Base-by-base conservation (phyloP, 2,888 invertebrate genomes). In the Abrostola triplasia region DNA sequence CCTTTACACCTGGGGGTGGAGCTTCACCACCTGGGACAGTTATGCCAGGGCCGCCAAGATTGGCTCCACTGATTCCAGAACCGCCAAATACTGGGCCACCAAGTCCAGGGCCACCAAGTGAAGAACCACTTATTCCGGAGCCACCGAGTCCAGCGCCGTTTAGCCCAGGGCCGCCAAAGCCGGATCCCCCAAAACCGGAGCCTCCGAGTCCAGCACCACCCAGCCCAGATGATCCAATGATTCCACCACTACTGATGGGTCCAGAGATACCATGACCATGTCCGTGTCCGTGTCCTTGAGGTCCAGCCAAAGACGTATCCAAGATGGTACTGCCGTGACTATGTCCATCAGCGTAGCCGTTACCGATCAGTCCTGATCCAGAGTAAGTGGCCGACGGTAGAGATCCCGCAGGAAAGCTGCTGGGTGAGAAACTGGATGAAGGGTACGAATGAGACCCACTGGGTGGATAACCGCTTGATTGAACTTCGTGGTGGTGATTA, bases 361-460 rank as follows among this genome's bases (percentile, higher is more conserved):
- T 74, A 42, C 71, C 59, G 57, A 60, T 55, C 7, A 79, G 62
- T 50, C 84, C 83, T 40, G 79, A 70, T 67, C 90, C 89, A n/a
- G 90, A 88, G 70, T 81, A 93, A 0, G 88, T 82, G 0, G 93
- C 94, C 35, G 94, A 94, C 1, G 94, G 93, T 9, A 93, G 80
- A 11, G 93, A 93, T 54, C 93, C 94, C 61, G 81, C 77, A 5
- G 93, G 92, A 81, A 92, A 94, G 65, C 93, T 92, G 80, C 92
- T 93, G 0, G 94, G 93, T 5, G 90, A 84, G 75, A 90, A 94
- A 73, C 93, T 92, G 7, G 92, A 90, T 6, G 81, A 78, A 36
- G 68, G 44, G 7, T 48, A 80, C 67, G 24, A 81, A 5, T 40
- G 72, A 75, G 24, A 81, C 41, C 70, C 73, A 49, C 61, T 35